A percentile compares a stretch with the other conserved stretches of the same genome.
These are phyloP conservation scores for Chromobotia macracanthus DNA, from an alignment of 2,797 vertebrate species.

Conservation along the genomic window DNA sequence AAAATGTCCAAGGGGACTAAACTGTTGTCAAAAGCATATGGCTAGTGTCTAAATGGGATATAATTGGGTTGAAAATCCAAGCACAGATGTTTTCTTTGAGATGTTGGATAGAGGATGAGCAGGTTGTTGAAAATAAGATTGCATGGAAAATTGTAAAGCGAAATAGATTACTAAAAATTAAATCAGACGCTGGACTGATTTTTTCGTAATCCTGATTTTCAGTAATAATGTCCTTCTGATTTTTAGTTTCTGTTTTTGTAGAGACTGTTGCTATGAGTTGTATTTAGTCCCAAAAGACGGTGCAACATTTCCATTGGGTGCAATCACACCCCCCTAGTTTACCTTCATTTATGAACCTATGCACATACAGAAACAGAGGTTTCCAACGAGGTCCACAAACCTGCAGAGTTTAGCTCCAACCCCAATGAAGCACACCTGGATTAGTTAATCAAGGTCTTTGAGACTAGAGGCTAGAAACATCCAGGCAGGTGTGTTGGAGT, in stretches of 20 bases:
- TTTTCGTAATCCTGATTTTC: neutral
- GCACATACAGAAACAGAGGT: neutral
- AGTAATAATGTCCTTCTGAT: neutral
- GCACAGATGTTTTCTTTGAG: constrained; percentile 49
- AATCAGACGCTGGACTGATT: neutral
- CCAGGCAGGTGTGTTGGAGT: too few relatives aligned
- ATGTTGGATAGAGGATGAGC: constrained; percentile 27
- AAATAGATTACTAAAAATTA: neutral
- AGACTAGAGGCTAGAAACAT: too few relatives aligned
- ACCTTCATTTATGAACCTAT: constrained; percentile 19
- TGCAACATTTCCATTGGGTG: constrained; percentile 13
- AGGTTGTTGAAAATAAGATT: constrained; percentile 33
- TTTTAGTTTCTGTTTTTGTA: constrained; percentile 16
- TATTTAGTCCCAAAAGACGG: constrained; percentile 8
- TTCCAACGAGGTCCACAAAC: too few relatives aligned
- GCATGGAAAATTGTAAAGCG: neutral
- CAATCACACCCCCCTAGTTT: constrained; percentile 1
- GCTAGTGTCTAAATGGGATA: constrained; percentile 51
- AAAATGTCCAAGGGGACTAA: constrained; percentile 51
- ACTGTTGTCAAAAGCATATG: constrained; percentile 59
- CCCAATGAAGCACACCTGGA: too few relatives aligned
- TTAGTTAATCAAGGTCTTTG: too few relatives aligned
- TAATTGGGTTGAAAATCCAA: constrained; percentile 58
- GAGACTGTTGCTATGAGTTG: constrained; percentile 28
- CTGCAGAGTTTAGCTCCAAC: too few relatives aligned